A percentile compares a stretch with the other conserved stretches of the same genome.
Conservation (phyloP, 2,888 invertebrate genomes). For the Incurvaria masculella region DNA sequence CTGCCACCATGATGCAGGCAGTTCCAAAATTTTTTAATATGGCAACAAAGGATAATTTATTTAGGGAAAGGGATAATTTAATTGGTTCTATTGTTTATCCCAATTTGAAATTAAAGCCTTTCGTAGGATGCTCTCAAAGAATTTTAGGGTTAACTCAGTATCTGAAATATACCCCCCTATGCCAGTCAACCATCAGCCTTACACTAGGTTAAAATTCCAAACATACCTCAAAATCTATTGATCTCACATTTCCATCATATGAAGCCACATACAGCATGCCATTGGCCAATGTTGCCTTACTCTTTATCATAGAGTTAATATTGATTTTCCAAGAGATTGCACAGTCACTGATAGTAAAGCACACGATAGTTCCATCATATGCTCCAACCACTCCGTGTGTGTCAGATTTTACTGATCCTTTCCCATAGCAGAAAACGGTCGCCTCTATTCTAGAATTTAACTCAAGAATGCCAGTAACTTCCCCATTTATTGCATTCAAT, state of each 20-base stretch:
- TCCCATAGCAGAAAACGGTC: conserved; percentile 43
- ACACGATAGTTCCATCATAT: conserved; percentile 71
- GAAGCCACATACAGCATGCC: conserved; percentile 63
- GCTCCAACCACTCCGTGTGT: conserved; percentile 67
- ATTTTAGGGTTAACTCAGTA: no score
- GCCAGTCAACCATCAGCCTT: no score
- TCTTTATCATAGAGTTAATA: conserved; percentile 64
- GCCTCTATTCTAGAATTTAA: conserved; percentile 74
- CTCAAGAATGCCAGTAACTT: conserved; percentile 38
- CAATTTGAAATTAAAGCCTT: no score
- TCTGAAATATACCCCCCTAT: no score
- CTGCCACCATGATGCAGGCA: no score
- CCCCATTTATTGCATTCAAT: conserved; percentile 53
- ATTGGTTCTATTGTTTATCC: no score
- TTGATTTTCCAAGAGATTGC: conserved; percentile 59
- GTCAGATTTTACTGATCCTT: conserved; percentile 15
- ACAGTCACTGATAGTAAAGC: conserved; percentile 54
- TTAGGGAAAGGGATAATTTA: no score
- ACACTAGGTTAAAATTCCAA: no score
- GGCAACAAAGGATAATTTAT: no score
- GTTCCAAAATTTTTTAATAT: no score
- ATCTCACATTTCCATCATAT: conserved; percentile 66
- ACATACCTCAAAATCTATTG: conserved; percentile 52
- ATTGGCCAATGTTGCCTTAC: conserved; percentile 37
- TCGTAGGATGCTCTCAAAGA: no score